Conservation (phyloP, 2,113 vertebrate genomes). For the Rhinopomastus cyanomelas region DNA sequence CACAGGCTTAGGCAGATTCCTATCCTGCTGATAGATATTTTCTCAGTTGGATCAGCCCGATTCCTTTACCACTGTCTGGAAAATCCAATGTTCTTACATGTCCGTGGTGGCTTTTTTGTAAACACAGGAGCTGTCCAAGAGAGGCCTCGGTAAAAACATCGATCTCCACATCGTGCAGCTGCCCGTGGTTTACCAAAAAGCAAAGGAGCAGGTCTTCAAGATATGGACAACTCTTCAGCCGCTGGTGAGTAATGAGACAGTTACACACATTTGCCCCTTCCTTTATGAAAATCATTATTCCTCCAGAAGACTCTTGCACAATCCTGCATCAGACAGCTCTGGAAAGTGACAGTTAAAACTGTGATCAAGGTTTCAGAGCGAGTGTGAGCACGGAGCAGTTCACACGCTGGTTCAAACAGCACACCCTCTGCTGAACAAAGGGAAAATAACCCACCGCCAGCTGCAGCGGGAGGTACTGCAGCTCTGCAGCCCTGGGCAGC, state of each 20-base stretch:
- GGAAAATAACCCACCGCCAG: background rate
- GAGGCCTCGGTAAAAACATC: slow-evolving; percentile 71
- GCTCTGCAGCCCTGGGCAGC: background rate
- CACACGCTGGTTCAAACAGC: background rate
- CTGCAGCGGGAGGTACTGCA: background rate
- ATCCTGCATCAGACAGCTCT: background rate
- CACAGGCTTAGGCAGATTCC: accelerated
- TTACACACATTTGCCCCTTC: background rate
- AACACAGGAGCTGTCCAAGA: slow-evolving; percentile 74
- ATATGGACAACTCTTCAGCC: slow-evolving; percentile 82
- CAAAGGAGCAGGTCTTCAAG: slow-evolving; percentile 66
- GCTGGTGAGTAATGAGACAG: slow-evolving; percentile 70
- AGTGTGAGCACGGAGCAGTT: background rate
- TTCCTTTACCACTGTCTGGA: background rate
- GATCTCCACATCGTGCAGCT: slow-evolving; percentile 73
- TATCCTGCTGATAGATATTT: background rate
- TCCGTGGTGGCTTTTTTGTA: background rate
- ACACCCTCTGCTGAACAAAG: background rate
- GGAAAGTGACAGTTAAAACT: background rate
- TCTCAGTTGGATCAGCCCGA: background rate
- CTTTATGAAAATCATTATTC: background rate
- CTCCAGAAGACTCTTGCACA: background rate
- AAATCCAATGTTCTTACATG: background rate
- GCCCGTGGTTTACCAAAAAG: slow-evolving; percentile 80
- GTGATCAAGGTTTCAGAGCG: background rate